Conservation (phyloP, 2,888 invertebrate species). For the Pristionchus exspectatus region DNA sequence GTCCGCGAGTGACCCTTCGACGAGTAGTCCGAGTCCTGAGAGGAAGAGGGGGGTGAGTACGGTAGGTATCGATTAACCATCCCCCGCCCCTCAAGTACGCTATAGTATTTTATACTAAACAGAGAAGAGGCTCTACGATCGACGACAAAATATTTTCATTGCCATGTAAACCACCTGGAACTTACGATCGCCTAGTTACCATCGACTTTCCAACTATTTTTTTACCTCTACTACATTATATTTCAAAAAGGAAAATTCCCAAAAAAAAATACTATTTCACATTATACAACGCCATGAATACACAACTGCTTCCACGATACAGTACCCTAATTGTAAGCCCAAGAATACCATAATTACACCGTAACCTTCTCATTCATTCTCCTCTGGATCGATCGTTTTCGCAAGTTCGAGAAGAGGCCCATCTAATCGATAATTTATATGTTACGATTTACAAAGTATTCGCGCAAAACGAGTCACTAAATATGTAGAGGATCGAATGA, state of each 20-base stretch:
- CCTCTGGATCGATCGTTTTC: not conserved
- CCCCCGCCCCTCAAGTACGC: not conserved
- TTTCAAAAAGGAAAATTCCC: no score
- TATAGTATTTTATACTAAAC: no score
- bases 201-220: no score
- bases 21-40: slow-evolving; percentile 71
- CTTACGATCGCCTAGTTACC: no score
- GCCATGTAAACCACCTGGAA: no score
- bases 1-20: slow-evolving; percentile 65
- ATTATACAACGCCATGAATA: no score
- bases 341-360: no score
- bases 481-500: not conserved
- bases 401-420: slow-evolving; percentile 49
- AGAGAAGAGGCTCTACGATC: no score
- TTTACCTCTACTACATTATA: not conserved
- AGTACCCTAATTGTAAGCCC: not conserved
- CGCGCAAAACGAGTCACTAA: not conserved
- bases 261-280: no score
- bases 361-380: slow-evolving; percentile 14
- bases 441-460: not conserved
- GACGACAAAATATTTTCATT: no score
- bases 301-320: not conserved
- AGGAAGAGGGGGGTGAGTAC: slow-evolving; percentile 22
- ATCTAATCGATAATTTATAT: not conserved
- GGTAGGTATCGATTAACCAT: not conserved